Percentiles rank a stretch among this genome's conserved stretches.
Evolutionary conservation across 2,113 vertebrate species (phyloP).

Genomic region (Abramis brama): DNA sequence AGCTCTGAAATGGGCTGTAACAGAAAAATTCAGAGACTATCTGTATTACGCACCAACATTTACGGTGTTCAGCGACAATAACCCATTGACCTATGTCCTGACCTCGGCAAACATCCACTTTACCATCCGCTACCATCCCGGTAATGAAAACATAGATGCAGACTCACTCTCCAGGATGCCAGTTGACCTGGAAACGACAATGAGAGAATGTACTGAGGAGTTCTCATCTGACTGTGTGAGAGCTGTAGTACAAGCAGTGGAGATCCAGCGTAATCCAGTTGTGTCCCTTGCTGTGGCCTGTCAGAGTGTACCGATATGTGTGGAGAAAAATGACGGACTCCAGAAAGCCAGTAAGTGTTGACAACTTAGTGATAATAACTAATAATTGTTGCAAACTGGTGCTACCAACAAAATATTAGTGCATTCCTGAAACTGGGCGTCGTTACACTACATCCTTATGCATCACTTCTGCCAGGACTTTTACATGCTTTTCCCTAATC

Average conservation of each 20-base stretch:
- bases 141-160: background rate
- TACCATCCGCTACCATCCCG: background rate
- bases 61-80: background rate
- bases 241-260: background rate
- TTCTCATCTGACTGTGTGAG: background rate
- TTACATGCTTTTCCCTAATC: too few species aligned
- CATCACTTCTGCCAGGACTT: too few species aligned
- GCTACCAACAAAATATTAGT: too few species aligned
- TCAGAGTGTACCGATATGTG: background rate
- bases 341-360: too few species aligned
- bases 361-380: too few species aligned
- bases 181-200: background rate
- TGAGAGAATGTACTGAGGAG: background rate
- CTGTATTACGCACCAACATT: background rate
- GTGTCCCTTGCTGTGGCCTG: background rate
- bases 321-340: background rate
- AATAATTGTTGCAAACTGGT: too few species aligned
- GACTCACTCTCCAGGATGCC: background rate
- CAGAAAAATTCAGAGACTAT: background rate
- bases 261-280: background rate
- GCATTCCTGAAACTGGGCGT: too few species aligned
- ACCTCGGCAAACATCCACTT: background rate
- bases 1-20: background rate
- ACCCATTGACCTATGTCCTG: background rate
- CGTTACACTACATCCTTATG: too few species aligned